Conservation (phyloP, 2,113 vertebrate species). For the Pterocles gutturalis region DNA sequence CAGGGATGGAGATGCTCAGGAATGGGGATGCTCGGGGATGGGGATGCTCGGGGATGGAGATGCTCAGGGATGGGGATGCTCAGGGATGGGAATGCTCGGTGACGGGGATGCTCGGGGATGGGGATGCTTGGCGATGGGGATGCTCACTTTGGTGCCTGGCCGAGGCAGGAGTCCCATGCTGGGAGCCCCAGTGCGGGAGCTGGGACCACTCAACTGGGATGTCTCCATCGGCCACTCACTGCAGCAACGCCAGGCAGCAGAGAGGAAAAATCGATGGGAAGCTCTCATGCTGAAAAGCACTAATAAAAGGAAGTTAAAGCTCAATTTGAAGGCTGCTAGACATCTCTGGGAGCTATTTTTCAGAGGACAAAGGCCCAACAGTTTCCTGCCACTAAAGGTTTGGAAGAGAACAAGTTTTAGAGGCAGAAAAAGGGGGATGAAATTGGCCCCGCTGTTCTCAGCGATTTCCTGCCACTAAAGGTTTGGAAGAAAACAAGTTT, state of each 20-base stretch:
- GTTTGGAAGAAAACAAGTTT: neutral
- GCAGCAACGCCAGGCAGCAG: neutral
- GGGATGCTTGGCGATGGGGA: no score
- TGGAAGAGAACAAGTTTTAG: neutral
- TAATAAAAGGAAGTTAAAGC: neutral
- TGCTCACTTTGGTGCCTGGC: fast-evolving
- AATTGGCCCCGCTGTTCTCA: neutral
- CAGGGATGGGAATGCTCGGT: no score
- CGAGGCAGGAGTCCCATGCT: no score
- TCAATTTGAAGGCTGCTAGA: neutral
- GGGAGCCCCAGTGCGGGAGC: no score
- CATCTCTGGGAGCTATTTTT: neutral
- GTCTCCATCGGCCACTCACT: neutral
- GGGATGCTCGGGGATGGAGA: no score
- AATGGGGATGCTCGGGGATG: no score
- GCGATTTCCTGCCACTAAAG: neutral
- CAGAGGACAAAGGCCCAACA: neutral
- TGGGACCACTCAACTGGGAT: neutral
- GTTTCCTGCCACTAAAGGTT: neutral
- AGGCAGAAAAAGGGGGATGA: neutral
- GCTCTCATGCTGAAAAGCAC: neutral
- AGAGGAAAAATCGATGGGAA: neutral
- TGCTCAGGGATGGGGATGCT: no score
- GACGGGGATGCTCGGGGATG: no score
- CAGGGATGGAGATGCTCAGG: no score